These are phyloP conservation scores for Ianthella basta DNA, from an alignment of 37 sponge, comb jelly and placozoan genomes.

Conservation along the genomic window DNA sequence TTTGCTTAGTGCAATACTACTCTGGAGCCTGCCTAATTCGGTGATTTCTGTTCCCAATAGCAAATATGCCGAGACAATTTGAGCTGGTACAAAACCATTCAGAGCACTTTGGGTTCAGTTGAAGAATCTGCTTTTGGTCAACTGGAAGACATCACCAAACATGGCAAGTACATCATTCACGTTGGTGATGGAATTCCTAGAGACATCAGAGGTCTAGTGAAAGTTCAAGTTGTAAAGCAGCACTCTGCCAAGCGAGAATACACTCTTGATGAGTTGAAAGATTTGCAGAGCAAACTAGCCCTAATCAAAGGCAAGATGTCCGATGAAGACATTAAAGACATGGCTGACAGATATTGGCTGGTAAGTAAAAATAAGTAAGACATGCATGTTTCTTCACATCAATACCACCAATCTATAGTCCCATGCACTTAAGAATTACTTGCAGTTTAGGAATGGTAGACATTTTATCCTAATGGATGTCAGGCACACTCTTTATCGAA, in stretches of 20 bases:
- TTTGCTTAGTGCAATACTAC: no score
- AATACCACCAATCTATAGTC: no score
- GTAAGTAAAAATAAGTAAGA: neutral
- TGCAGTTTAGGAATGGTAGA: no score
- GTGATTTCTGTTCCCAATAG: neutral
- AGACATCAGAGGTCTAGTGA: constrained; percentile 50
- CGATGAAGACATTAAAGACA: constrained; percentile 25
- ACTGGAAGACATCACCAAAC: constrained; percentile 62
- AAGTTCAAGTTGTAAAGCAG: neutral
- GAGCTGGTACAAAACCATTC: constrained; percentile 74
- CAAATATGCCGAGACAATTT: constrained; percentile 44
- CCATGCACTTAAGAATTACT: no score
- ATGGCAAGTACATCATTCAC: constrained; percentile 52
- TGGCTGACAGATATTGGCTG: constrained; percentile 2
- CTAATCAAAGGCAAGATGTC: constrained; percentile 77
- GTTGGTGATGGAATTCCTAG: neutral
- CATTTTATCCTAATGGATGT: no score
- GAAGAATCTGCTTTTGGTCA: constrained; percentile 69
- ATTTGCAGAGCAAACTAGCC: constrained; percentile 82
- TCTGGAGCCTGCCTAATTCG: no score
- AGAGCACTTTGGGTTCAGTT: constrained; percentile 70
- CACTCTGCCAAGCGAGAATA: constrained; percentile 43
- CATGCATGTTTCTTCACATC: no score
- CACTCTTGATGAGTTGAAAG: constrained; percentile 69
- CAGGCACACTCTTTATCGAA: no score